Conservation (phyloP, 2,797 vertebrate genomes). For the Psittacula derbiana region DNA sequence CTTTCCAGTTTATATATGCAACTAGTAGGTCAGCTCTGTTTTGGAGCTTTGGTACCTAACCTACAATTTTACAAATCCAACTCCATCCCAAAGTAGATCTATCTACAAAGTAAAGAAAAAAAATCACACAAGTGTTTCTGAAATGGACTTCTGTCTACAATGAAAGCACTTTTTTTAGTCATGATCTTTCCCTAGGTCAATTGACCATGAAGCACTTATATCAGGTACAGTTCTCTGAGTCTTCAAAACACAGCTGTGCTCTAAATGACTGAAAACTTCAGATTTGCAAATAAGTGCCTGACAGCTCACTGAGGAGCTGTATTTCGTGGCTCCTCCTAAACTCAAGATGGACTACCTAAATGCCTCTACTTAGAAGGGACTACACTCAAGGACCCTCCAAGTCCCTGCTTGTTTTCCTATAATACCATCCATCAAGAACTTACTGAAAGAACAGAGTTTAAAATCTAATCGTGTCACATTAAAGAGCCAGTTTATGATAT, state of each 20-base stretch:
- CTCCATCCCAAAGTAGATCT: not conserved
- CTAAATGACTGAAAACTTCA: not conserved
- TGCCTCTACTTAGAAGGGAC: not conserved
- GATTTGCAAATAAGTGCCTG: not conserved
- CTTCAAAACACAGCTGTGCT: not conserved
- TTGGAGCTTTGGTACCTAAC: not conserved
- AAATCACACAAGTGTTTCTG: not conserved
- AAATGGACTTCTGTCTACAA: not conserved
- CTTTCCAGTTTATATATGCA: not conserved
- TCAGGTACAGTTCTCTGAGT: not conserved
- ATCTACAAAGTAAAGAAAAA: not conserved
- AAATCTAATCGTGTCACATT: not conserved
- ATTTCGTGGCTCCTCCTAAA: not conserved
- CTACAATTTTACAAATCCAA: not conserved
- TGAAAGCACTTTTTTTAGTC: not conserved
- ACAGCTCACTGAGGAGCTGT: not conserved
- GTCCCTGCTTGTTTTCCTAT: not conserved
- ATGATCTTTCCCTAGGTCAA: not conserved
- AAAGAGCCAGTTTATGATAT: not conserved
- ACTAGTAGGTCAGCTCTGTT: not conserved
- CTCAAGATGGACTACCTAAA: accelerated
- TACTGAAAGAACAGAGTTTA: not conserved
- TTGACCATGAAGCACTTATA: not conserved
- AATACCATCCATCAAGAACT: not conserved
- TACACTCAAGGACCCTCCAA: not conserved